A percentile compares a stretch with the other conserved stretches of the same genome.
Conservation (phyloP, 1,140 invertebrate species). For the Centruroides vittatus region DNA sequence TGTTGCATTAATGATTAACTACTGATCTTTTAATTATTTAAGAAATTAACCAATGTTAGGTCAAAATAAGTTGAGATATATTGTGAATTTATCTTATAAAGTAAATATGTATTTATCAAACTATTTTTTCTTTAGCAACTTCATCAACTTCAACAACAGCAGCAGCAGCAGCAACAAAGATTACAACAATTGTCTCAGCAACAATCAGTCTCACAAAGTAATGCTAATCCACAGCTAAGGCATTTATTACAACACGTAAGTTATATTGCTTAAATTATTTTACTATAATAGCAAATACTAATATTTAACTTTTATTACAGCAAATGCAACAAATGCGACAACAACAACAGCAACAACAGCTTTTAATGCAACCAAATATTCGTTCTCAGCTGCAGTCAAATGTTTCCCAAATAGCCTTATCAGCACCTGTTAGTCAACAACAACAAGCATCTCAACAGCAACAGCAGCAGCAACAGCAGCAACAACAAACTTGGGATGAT, state of each 20-base stretch:
- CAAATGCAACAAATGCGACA: slow-evolving; percentile 11
- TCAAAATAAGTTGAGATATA: no score
- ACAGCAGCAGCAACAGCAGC: background rate
- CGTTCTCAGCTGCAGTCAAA: slow-evolving; percentile 2
- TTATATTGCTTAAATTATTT: background rate
- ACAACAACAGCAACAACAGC: slow-evolving; percentile 6
- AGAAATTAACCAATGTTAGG: no score
- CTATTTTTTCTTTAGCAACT: background rate
- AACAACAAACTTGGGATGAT: slow-evolving; percentile 11
- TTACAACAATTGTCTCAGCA: slow-evolving; percentile 10
- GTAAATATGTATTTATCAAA: no score
- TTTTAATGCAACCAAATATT: slow-evolving; percentile 14
- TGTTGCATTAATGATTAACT: no score
- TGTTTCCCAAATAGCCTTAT: slow-evolving; percentile 2
- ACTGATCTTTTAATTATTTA: no score
- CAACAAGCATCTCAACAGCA: slow-evolving; percentile 3
- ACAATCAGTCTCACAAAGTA: slow-evolving; percentile 1
- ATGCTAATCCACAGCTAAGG: slow-evolving; percentile 17
- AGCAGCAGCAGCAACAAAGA: slow-evolving; percentile 13
- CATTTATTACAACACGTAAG: slow-evolving; percentile 17
- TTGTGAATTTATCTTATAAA: no score
- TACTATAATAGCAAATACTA: background rate
- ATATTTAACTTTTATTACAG: background rate
- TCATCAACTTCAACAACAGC: slow-evolving; percentile 14
- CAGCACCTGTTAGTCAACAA: slow-evolving; percentile 2